Evolutionary conservation across 2,888 invertebrate genomes (phyloP), one percentile per base, ranked within the genome.

Genomic region (Oxytorus armatus): DNA sequence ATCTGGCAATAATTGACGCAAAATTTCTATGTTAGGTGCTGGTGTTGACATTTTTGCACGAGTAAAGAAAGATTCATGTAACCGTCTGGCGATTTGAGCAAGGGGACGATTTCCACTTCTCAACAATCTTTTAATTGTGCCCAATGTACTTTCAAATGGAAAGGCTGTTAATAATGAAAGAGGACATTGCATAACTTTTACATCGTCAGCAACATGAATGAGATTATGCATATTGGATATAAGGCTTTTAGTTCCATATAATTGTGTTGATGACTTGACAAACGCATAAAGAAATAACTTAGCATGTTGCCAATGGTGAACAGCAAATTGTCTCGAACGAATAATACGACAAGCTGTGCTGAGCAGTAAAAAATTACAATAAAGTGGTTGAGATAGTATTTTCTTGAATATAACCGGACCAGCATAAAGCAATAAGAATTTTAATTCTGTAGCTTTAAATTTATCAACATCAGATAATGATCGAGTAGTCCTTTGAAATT

Each of bases 401-500:
- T 65, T 47, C 36, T 68, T 75, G 39, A 79, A 70, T 14, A 79
- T 29, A 11, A 79, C 23, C 29, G 79, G 70, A 11, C 72, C 79
- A 1, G 69, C 68, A 33, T 82, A 79, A 23, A 82, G 16, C 8
- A 73, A 51, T n/a, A 79, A 61, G 63, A 82, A 79, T 44, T 63
- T 51, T 18, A 79, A 72, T 47, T 82, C 76, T 36, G 65, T 61
- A n/a, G 78, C 75, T 39, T 59, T 78, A 25, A 47, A 76, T 10
- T 33, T 29, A 14, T 65, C 75, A 44, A 75, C 1, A 49, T 75
- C 42, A 10, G 49, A 51, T 21, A 66, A 66, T 42, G 75, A 65
- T 42, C 78, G 68, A 18, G 53, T 63, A 14, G 73, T 78, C 55
- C 81, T 51, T 51, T 81, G 81, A 68, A 81, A 81, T 51, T 81